Evolutionary conservation across 2,113 vertebrate genomes (phyloP).

Genomic region (Puma concolor): DNA sequence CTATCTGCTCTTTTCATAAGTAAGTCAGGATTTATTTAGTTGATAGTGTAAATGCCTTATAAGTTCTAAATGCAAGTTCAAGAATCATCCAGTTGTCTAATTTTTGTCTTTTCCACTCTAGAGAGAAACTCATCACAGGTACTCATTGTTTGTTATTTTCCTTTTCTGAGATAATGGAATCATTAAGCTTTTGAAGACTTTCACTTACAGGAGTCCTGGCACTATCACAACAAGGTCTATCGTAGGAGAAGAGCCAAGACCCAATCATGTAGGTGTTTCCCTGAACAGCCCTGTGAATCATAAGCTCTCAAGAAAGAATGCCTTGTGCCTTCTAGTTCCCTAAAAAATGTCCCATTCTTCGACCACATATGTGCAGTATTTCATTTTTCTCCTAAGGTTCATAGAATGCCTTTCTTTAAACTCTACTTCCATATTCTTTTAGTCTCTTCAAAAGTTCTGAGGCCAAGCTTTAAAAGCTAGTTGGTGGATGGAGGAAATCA

Average conservation of each 20-base stretch:
- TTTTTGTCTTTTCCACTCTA: not conserved
- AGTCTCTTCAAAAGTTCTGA: not conserved
- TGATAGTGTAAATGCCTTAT: not conserved
- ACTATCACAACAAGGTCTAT: not conserved
- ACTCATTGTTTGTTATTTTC: not conserved
- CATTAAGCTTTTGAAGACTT: not conserved
- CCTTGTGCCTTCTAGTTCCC: not conserved
- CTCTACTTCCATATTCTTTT: not conserved
- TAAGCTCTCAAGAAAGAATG: not conserved
- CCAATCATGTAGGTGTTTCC: fast-evolving
- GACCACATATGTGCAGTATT: not conserved
- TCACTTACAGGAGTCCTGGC: not conserved
- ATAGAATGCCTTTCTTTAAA: not conserved
- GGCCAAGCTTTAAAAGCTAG: not conserved
- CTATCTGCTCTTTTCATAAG: not conserved
- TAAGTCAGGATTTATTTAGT: not conserved
- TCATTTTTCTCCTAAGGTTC: not conserved
- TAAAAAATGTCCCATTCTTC: not conserved
- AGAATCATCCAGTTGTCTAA: not conserved
- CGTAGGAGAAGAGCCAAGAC: not conserved
- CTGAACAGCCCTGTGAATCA: fast-evolving
- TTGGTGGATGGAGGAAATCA: not conserved
- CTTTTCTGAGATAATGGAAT: not conserved
- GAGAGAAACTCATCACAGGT: not conserved
- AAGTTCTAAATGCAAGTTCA: not conserved